phyloP scores from a whole-genome alignment of 2,797 vertebrate genomes.

The Sus cebifrons region DNA sequence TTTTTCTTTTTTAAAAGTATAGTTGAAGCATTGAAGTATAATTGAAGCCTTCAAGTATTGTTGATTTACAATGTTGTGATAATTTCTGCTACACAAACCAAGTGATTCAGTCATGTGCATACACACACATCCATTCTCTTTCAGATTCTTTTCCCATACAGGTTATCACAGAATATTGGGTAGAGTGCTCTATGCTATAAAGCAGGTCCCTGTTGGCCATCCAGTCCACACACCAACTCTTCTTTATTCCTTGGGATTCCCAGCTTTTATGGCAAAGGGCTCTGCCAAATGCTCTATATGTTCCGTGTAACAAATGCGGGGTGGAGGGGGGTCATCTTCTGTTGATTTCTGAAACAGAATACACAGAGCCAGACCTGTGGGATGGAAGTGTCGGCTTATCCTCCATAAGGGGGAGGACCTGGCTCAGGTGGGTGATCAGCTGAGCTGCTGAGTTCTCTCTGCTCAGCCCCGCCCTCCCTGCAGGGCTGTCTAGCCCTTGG shows the following conservation, averaged over 20 bases:
- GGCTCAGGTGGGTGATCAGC: accelerated
- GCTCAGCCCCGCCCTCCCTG: not conserved
- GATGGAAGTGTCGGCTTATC: not conserved
- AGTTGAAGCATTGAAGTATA: too few species aligned
- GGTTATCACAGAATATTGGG: too few species aligned
- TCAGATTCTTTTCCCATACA: too few species aligned
- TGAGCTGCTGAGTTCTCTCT: accelerated
- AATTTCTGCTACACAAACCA: too few species aligned
- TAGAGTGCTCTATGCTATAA: too few species aligned
- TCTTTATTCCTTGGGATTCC: not conserved
- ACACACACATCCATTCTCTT: too few species aligned
- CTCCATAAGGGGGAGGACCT: not conserved
- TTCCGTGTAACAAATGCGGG: not conserved
- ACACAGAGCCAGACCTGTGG: not conserved
- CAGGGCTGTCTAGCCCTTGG: not conserved
- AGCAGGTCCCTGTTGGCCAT: too few species aligned
- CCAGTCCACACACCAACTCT: not conserved
- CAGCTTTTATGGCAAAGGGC: not conserved
- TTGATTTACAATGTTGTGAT: too few species aligned
- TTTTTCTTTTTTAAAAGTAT: too few species aligned
- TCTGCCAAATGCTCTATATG: accelerated
- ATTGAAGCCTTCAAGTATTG: too few species aligned
- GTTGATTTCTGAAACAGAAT: not conserved
- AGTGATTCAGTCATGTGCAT: too few species aligned
- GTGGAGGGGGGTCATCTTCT: not conserved